Conservation (phyloP, 1,140 invertebrate genomes). For the Calycopis cecrops region DNA sequence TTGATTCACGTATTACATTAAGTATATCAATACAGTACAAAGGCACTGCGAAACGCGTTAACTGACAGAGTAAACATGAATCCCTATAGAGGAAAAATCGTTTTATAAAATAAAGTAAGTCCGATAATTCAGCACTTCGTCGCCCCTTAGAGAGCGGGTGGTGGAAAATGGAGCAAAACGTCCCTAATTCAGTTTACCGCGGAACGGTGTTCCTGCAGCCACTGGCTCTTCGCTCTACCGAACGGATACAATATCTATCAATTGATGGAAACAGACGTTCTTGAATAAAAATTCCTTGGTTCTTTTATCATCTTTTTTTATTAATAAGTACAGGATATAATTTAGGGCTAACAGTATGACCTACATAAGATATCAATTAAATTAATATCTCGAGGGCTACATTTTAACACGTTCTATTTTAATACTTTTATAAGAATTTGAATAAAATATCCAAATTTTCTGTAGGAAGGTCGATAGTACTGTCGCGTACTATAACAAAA, state of each 20-base stretch:
- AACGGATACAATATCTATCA: conserved; percentile 9
- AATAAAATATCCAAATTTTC: too few relatives aligned
- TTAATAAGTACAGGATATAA: too few relatives aligned
- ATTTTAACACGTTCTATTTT: too few relatives aligned
- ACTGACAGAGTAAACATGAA: conserved; percentile 49
- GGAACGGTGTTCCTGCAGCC: background rate
- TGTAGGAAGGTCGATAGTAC: too few relatives aligned
- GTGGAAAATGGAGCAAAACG: conserved; percentile 56
- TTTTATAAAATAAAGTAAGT: conserved; percentile 64
- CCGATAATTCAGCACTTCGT: conserved; percentile 59
- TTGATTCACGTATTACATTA: background rate
- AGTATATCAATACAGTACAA: background rate
- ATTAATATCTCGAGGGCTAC: too few relatives aligned
- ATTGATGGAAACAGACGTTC: background rate
- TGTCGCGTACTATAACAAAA: too few relatives aligned
- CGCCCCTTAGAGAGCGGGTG: conserved; percentile 38
- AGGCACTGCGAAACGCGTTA: background rate
- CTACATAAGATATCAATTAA: too few relatives aligned
- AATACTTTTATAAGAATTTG: too few relatives aligned
- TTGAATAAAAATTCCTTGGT: too few relatives aligned
- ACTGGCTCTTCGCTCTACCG: too few relatives aligned
- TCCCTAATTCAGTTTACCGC: conserved; percentile 53
- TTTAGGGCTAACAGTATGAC: too few relatives aligned
- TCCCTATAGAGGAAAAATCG: conserved; percentile 43
- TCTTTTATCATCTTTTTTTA: too few relatives aligned